These are phyloP conservation scores for Orientallactaga bullata DNA, from an alignment of 2,113 vertebrate genomes.

Conservation along the genomic window DNA sequence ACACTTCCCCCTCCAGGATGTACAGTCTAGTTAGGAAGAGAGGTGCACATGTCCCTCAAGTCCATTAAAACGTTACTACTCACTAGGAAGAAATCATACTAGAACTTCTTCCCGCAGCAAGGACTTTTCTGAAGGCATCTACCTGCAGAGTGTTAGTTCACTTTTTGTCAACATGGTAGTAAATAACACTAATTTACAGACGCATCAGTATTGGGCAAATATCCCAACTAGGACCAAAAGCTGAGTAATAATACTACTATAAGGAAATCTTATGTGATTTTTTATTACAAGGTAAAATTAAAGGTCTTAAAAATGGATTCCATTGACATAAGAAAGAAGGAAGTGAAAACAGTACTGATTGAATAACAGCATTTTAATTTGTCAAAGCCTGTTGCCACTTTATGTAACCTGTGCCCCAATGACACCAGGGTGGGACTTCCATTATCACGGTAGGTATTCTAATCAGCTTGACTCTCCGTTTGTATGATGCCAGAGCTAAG, in stretches of 20 bases:
- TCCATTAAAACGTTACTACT: slow-evolving; percentile 40
- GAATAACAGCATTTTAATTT: slow-evolving; percentile 32
- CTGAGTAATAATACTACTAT: neutral
- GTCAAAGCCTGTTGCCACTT: neutral
- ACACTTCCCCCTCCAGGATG: neutral
- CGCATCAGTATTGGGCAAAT: neutral
- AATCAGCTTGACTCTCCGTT: neutral
- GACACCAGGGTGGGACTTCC: neutral
- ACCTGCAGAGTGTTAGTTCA: slow-evolving; percentile 14
- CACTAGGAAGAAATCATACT: slow-evolving; percentile 41
- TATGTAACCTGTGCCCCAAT: neutral
- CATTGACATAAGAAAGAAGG: slow-evolving; percentile 36
- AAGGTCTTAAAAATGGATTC: neutral
- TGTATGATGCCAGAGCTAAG: neutral
- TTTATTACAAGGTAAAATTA: neutral
- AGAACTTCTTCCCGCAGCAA: slow-evolving; percentile 49
- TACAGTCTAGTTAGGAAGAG: slow-evolving; percentile 3
- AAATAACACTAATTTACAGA: slow-evolving; percentile 45
- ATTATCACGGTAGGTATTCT: neutral
- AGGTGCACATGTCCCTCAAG: neutral
- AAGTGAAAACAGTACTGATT: slow-evolving; percentile 36
- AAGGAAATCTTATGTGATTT: slow-evolving; percentile 1
- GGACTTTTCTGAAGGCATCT: slow-evolving; percentile 13
- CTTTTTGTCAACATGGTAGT: slow-evolving; percentile 10
- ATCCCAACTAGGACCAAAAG: slow-evolving; percentile 48